Conservation (phyloP, 2,113 vertebrate species). For the Mus pahari region DNA sequence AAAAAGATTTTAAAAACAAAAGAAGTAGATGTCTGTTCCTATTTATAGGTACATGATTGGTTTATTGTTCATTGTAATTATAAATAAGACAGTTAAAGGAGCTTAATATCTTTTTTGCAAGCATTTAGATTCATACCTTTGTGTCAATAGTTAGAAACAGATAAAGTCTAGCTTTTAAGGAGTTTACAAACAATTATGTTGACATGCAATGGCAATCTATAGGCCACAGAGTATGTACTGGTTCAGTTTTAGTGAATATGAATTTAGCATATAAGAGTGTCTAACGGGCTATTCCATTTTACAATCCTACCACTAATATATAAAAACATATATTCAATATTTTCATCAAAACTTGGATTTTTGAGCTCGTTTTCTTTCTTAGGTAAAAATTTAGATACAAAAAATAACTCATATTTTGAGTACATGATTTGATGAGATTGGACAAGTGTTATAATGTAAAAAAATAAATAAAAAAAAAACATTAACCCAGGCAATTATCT, state of each 20-base stretch:
- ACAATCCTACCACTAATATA: not conserved
- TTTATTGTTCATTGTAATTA: not conserved
- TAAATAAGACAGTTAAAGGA: not conserved
- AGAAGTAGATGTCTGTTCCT: not conserved
- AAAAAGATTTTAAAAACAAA: not conserved
- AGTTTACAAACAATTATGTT: not conserved
- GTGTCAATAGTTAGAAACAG: not conserved
- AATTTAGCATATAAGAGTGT: not conserved
- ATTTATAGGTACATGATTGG: not conserved
- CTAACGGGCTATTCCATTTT: not conserved
- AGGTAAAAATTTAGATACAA: not conserved
- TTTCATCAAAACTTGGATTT: not conserved
- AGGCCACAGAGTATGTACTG: not conserved
- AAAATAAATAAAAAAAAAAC: not conserved
- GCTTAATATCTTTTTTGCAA: not conserved
- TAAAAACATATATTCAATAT: not conserved
- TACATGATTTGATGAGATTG: not conserved
- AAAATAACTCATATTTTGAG: not conserved
- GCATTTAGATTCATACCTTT: not conserved
- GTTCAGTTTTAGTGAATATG: not conserved
- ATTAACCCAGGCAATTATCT: not conserved
- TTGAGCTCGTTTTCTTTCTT: not conserved
- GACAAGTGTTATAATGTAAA: not conserved
- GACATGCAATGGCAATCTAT: not conserved
- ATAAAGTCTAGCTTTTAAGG: not conserved